Conservation (phyloP, 2,797 vertebrate genomes). For the Sternotherus odoratus region DNA sequence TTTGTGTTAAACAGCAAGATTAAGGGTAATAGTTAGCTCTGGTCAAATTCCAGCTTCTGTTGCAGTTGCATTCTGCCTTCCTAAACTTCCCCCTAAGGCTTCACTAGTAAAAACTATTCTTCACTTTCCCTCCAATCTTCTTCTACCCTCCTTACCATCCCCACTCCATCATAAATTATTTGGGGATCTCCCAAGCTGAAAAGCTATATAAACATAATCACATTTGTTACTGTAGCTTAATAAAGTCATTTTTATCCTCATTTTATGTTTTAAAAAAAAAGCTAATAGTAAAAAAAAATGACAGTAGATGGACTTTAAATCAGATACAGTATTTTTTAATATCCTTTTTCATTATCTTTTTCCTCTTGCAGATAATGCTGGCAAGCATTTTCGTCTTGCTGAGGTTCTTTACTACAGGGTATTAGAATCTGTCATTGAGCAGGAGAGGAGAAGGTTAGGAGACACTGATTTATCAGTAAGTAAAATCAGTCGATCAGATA, state of each 20-base stretch:
- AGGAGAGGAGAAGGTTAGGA: constrained; percentile 92
- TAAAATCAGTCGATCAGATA: constrained; percentile 37
- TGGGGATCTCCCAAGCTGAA: not conserved
- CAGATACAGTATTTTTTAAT: accelerated
- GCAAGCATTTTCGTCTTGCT: constrained; percentile 90
- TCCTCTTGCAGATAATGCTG: constrained; percentile 84
- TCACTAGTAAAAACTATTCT: not conserved
- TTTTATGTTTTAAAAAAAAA: no score
- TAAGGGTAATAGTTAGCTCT: not conserved
- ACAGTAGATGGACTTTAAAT: not conserved
- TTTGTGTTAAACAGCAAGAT: accelerated
- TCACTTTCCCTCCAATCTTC: not conserved
- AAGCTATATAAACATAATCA: not conserved
- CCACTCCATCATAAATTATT: not conserved
- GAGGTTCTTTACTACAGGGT: constrained; percentile 95
- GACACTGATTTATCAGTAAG: constrained; percentile 93
- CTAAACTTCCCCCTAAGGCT: not conserved
- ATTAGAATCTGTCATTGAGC: constrained; percentile 90
- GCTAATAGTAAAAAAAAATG: not conserved
- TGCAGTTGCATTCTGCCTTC: not conserved
- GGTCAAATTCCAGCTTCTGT: not conserved
- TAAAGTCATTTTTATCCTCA: not conserved
- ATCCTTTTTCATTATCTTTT: constrained; percentile 28
- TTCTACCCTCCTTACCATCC: not conserved
- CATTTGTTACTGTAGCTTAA: not conserved